A percentile compares a stretch with the other conserved stretches of the same genome.
These are phyloP conservation scores for Onthophagus sagittarius DNA, from an alignment of 2,888 invertebrate species.

Conservation along the genomic window DNA sequence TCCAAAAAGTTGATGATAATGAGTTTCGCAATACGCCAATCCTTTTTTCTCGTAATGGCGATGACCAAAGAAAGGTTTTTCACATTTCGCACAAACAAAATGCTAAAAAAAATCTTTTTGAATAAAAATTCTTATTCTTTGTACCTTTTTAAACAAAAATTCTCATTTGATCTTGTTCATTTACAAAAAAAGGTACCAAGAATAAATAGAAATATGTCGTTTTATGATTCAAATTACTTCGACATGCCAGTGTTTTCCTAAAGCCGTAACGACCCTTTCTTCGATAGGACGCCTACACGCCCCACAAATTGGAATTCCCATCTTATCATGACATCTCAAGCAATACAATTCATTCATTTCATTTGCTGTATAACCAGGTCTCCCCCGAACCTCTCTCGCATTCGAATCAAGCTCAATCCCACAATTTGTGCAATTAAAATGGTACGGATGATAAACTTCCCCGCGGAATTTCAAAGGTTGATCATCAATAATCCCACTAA, in stretches of 20 bases:
- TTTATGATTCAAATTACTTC: conserved; percentile 57
- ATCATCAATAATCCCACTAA: conserved; percentile 85
- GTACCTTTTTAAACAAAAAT: too few species aligned
- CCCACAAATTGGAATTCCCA: conserved; percentile 99
- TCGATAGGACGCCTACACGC: conserved; percentile 98
- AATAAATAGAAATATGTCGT: too few species aligned
- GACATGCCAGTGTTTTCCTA: conserved; percentile 98
- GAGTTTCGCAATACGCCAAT: conserved; percentile 97
- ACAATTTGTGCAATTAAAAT: conserved; percentile 94
- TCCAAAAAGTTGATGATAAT: conserved; percentile 98
- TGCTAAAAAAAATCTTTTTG: too few species aligned
- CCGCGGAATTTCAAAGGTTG: conserved; percentile 88
- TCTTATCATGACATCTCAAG: conserved; percentile 96
- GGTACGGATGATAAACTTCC: conserved; percentile 98
- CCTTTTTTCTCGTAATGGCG: conserved; percentile 99
- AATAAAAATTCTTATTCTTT: too few species aligned
- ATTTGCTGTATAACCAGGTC: conserved; percentile 85
- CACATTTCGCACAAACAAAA: conserved; percentile 99
- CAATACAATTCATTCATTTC: conserved; percentile 96
- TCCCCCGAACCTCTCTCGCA: conserved; percentile 90
- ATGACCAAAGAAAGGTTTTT: conserved; percentile 98
- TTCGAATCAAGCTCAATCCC: conserved; percentile 91
- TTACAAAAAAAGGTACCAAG: too few species aligned
- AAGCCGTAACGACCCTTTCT: conserved; percentile 95
- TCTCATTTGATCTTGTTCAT: too few species aligned